Percentiles rank a stretch among this genome's conserved stretches.
Conservation (phyloP, 2,797 vertebrate species). For the Gouania willdenowi region DNA sequence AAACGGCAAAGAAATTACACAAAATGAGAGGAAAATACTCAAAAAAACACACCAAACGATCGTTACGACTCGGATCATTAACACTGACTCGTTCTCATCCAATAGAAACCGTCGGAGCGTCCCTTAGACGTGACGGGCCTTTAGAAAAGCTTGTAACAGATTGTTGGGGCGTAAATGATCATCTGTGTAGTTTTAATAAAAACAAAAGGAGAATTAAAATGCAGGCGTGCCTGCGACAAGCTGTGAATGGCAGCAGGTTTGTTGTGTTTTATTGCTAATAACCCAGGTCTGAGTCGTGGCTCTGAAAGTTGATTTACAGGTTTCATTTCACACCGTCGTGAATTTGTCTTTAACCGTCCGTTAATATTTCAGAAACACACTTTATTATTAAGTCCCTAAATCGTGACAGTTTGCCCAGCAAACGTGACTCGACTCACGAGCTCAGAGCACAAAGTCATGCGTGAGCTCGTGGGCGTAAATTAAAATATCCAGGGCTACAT, state of each 20-base stretch:
- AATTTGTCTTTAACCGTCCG: conserved; percentile 43
- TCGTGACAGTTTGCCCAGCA: conserved; percentile 31
- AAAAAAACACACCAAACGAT: too few species aligned
- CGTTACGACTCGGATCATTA: too few species aligned
- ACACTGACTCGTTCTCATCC: too few species aligned
- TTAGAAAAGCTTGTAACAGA: conserved; percentile 22
- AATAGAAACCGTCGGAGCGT: too few species aligned
- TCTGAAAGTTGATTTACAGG: conserved; percentile 43
- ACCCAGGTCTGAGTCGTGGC: conserved; percentile 18
- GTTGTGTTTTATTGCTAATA: conserved; percentile 33
- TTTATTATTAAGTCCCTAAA: conserved; percentile 62
- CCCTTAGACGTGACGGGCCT: conserved; percentile 45
- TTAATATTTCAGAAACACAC: conserved; percentile 46
- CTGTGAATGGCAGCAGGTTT: conserved; percentile 32
- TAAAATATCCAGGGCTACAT: neutral
- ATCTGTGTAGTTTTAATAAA: conserved; percentile 22
- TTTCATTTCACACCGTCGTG: conserved; percentile 44
- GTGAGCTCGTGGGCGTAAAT: too few species aligned
- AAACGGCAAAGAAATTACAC: too few species aligned
- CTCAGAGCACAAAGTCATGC: too few species aligned
- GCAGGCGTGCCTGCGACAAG: conserved; percentile 1
- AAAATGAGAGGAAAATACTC: too few species aligned
- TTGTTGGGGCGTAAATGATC: conserved; percentile 17
- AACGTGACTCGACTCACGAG: conserved; percentile 34
- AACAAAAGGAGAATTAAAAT: conserved; percentile 24